Percentiles rank a stretch among this genome's conserved stretches.
Conservation (phyloP, 2,113 vertebrate genomes). For the Oreotrochilus melanogaster region DNA sequence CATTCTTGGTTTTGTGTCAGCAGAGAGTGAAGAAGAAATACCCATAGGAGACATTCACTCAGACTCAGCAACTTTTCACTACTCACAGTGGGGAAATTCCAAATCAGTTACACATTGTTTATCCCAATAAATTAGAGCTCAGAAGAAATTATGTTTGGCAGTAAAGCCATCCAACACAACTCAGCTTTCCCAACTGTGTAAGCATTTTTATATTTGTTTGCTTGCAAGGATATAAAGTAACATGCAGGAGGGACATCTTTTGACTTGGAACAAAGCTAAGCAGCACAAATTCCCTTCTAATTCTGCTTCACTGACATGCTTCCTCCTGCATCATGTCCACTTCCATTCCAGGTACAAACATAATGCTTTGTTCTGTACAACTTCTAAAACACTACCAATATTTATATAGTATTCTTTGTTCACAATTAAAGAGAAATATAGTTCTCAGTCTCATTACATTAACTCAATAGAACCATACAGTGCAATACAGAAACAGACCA, state of each 20-base stretch:
- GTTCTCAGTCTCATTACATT: neutral
- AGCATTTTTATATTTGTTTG: constrained; percentile 7
- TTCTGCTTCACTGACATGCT: neutral
- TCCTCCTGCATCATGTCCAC: neutral
- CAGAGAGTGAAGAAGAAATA: neutral
- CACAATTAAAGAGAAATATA: neutral
- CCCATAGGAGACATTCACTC: neutral
- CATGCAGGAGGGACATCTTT: neutral
- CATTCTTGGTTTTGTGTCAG: neutral
- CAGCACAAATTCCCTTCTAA: neutral
- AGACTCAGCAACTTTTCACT: neutral
- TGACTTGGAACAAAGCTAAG: neutral
- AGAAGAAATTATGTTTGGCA: neutral
- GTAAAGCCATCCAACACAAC: neutral
- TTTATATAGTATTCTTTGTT: neutral
- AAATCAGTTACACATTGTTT: neutral
- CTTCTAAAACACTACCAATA: neutral
- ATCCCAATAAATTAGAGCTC: neutral
- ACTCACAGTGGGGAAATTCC: neutral
- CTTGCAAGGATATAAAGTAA: neutral
- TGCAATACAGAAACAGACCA: neutral
- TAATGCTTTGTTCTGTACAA: neutral
- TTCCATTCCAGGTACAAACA: neutral
- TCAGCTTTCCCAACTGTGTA: neutral
- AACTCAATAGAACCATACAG: neutral